These are phyloP conservation scores for Ypsolopha sequella DNA, from an alignment of 2,888 invertebrate genomes.

Conservation along the genomic window DNA sequence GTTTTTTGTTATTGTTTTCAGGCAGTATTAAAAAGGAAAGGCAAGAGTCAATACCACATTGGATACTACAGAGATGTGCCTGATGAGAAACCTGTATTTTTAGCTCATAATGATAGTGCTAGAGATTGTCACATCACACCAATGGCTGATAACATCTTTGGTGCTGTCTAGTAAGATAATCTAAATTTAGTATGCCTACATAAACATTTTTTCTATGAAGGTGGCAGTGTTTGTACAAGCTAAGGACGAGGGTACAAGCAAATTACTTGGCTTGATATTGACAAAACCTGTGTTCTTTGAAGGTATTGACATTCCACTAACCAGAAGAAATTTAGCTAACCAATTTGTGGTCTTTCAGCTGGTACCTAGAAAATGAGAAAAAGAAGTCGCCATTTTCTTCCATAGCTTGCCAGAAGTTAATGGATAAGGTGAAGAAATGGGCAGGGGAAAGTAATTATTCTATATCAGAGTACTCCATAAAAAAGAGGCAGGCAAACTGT, in stretches of 20 bases:
- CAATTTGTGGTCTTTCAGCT: constrained; percentile 27
- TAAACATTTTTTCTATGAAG: too few relatives aligned
- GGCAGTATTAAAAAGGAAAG: constrained; percentile 79
- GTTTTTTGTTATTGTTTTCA: constrained; percentile 29
- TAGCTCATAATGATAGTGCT: constrained; percentile 81
- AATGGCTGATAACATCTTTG: constrained; percentile 85
- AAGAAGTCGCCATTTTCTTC: constrained; percentile 75
- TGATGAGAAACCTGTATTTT: constrained; percentile 77
- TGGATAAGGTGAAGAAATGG: constrained; percentile 73
- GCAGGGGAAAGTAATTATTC: constrained; percentile 71
- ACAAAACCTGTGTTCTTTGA: too few relatives aligned
- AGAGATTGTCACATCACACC: constrained; percentile 78
- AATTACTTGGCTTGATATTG: too few relatives aligned
- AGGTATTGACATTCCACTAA: too few relatives aligned
- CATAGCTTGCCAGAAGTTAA: constrained; percentile 68
- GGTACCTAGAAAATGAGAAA: constrained; percentile 63
- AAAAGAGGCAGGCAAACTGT: constrained; percentile 72
- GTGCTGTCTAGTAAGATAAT: constrained; percentile 76
- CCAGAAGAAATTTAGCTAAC: too few relatives aligned
- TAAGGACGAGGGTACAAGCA: too few relatives aligned
- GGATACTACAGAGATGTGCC: constrained; percentile 93
- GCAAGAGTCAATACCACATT: constrained; percentile 81
- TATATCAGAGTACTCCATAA: constrained; percentile 67
- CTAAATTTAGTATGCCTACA: too few relatives aligned
- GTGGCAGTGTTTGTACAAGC: too few relatives aligned